Percentiles rank a stretch among this genome's conserved stretches.
Evolutionary conservation across 2,888 invertebrate species (phyloP).

Genomic region (Neria commutata): DNA sequence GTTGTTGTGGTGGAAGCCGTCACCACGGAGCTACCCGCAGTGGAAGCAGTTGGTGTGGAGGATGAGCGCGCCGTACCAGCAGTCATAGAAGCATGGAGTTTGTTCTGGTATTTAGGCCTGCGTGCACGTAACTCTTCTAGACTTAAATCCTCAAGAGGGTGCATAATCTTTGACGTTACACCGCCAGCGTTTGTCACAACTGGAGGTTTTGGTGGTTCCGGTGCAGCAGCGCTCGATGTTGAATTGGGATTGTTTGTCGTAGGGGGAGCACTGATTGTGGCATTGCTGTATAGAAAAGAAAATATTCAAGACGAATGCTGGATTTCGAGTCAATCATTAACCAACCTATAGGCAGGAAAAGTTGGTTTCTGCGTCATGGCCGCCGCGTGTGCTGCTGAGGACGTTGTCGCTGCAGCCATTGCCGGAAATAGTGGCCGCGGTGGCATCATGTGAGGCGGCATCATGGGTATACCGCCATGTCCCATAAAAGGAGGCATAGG

Average conservation of each 20-base stretch:
- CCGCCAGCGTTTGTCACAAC: constrained; percentile 74
- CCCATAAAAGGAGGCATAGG: constrained; percentile 77
- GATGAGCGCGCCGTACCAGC: constrained; percentile 20
- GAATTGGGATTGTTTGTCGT: constrained; percentile 64
- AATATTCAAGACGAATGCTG: not conserved
- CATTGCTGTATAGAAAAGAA: constrained; percentile 64
- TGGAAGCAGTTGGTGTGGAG: constrained; percentile 33
- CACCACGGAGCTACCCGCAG: constrained; percentile 57
- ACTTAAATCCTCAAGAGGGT: constrained; percentile 92
- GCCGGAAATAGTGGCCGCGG: constrained; percentile 84
- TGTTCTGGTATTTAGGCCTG: constrained; percentile 70
- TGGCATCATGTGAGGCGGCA: constrained; percentile 65
- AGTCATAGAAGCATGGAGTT: constrained; percentile 57
- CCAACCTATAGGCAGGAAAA: constrained; percentile 79
- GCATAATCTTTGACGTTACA: constrained; percentile 87
- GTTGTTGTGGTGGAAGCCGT: constrained; percentile 54
- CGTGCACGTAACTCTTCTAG: constrained; percentile 82
- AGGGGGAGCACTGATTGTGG: constrained; percentile 79
- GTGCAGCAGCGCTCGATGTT: constrained; percentile 58
- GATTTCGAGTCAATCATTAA: not conserved
- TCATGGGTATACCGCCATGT: constrained; percentile 67
- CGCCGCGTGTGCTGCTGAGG: constrained; percentile 61
- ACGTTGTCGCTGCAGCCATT: constrained; percentile 72
- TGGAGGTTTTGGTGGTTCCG: constrained; percentile 41
- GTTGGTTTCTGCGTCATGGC: constrained; percentile 72